Percentiles rank a stretch among this genome's conserved stretches.
Evolutionary conservation across 2,797 vertebrate genomes (phyloP).

Genomic region (Falco berigora): DNA sequence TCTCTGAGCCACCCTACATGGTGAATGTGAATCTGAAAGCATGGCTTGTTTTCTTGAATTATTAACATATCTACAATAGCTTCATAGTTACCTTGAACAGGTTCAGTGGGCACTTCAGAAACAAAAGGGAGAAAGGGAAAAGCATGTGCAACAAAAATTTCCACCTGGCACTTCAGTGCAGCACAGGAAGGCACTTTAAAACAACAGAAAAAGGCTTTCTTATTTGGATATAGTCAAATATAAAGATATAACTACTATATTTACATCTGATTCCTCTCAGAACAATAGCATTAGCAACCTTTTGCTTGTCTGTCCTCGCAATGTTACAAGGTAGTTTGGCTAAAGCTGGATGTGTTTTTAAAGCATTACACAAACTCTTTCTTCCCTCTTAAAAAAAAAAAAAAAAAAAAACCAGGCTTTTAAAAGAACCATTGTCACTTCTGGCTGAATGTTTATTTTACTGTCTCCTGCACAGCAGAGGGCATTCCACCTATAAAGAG

Average conservation of each 20-base stretch:
- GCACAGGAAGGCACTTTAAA: slow-evolving; percentile 18
- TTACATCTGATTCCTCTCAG: not conserved
- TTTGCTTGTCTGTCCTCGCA: slow-evolving; percentile 22
- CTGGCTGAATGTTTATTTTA: slow-evolving; percentile 68
- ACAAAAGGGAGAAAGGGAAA: slow-evolving; percentile 38
- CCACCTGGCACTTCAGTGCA: slow-evolving; percentile 3
- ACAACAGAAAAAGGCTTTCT: not conserved
- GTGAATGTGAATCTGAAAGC: not conserved
- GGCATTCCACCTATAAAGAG: slow-evolving; percentile 68
- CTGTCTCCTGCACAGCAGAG: slow-evolving; percentile 46
- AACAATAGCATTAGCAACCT: not conserved
- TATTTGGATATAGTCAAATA: not conserved
- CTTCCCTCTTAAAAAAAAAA: not conserved
- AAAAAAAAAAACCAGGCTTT: slow-evolving; percentile 20
- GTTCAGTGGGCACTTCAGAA: slow-evolving; percentile 14
- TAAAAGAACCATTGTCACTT: slow-evolving; percentile 66
- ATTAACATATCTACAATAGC: slow-evolving; percentile 19
- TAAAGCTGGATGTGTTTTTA: not conserved
- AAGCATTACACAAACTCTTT: slow-evolving; percentile 38
- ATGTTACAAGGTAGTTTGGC: not conserved
- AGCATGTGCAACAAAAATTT: not conserved
- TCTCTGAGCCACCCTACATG: not conserved
- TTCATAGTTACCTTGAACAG: slow-evolving; percentile 46
- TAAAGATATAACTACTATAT: not conserved
- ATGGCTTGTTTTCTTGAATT: slow-evolving; percentile 18